These are phyloP conservation scores for Andrena haemorrhoa DNA, from an alignment of 2,888 invertebrate species.

Conservation along the genomic window DNA sequence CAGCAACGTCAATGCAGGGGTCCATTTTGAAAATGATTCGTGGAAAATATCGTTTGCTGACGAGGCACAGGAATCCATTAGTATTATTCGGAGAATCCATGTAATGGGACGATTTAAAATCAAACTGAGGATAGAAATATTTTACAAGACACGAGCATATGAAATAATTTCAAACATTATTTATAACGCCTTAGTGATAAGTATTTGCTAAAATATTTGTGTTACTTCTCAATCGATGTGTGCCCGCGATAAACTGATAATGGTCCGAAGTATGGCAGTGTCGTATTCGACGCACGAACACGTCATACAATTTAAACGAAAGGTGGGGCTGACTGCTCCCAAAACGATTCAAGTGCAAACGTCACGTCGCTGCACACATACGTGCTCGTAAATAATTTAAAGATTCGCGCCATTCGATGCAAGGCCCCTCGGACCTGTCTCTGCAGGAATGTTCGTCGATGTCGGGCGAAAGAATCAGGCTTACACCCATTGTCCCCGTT, in stretches of 20 bases:
- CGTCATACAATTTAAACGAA: constrained; percentile 15
- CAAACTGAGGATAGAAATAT: background rate
- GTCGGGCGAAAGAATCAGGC: constrained; percentile 51
- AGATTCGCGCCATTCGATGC: constrained; percentile 16
- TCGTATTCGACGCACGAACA: background rate
- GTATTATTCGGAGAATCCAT: no score
- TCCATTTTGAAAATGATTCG: constrained; percentile 7
- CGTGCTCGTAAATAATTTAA: constrained; percentile 25
- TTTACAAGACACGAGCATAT: background rate
- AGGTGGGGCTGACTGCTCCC: constrained; percentile 3
- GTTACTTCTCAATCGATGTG: constrained; percentile 2
- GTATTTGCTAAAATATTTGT: background rate
- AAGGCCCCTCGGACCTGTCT: background rate
- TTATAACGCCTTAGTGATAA: background rate
- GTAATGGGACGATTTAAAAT: no score
- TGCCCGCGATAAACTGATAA: constrained; percentile 15
- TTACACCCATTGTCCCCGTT: constrained; percentile 66
- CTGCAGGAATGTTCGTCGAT: constrained; percentile 46
- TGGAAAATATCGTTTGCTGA: background rate
- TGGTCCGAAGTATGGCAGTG: constrained; percentile 8
- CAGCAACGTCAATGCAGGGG: constrained; percentile 7
- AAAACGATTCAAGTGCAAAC: constrained; percentile 36
- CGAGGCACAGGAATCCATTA: no score
- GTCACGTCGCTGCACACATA: background rate
- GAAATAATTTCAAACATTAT: background rate